Percentiles rank a stretch among this genome's conserved stretches.
These are phyloP conservation scores for Fopius arisanus DNA, from an alignment of 1,140 invertebrate genomes.

Conservation along the genomic window DNA sequence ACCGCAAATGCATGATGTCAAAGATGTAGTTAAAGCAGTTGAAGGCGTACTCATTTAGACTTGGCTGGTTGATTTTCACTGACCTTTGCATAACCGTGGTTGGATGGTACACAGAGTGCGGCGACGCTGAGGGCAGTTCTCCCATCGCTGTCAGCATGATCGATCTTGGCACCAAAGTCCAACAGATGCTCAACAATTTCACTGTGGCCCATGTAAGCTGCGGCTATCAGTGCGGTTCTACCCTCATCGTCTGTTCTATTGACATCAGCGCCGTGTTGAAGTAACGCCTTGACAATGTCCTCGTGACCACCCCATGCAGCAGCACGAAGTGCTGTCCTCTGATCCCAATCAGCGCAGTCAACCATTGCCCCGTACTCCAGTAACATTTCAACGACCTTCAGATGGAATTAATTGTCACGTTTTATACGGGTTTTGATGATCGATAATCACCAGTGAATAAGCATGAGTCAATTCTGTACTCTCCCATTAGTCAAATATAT, in stretches of 20 bases:
- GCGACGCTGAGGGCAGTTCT: constrained; percentile 92
- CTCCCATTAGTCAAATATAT: too few species aligned
- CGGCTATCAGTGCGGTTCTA: constrained; percentile 88
- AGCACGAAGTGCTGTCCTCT: constrained; percentile 77
- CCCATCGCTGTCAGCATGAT: constrained; percentile 89
- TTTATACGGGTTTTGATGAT: background rate
- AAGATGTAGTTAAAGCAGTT: constrained; percentile 4
- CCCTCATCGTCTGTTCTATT: constrained; percentile 88
- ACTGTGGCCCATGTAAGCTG: constrained; percentile 90
- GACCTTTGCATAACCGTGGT: constrained; percentile 77
- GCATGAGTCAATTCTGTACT: too few species aligned
- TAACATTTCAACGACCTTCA: constrained; percentile 81
- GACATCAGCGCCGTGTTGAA: constrained; percentile 76
- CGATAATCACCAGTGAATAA: background rate
- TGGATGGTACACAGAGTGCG: constrained; percentile 88
- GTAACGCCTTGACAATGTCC: constrained; percentile 79
- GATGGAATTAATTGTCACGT: background rate
- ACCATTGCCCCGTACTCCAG: constrained; percentile 81
- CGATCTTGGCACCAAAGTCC: constrained; percentile 84
- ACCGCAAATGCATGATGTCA: background rate
- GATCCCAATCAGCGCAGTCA: constrained; percentile 81
- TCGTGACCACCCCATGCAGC: constrained; percentile 88
- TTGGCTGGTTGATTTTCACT: background rate
- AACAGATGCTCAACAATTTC: constrained; percentile 89
- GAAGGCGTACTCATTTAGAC: background rate